phyloP scores from a whole-genome alignment of 2,888 invertebrate genomes.

The Prenolepis imparis region DNA sequence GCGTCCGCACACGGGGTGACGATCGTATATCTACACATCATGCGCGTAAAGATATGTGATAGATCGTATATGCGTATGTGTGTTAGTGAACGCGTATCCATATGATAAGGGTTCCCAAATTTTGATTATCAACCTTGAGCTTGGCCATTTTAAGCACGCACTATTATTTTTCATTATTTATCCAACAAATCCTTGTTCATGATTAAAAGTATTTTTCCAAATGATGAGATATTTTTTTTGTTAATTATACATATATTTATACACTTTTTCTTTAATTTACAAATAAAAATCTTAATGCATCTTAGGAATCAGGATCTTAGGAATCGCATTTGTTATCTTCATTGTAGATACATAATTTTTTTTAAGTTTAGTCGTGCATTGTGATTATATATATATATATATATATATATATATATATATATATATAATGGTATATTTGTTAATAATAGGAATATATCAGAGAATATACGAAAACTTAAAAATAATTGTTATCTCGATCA shows the following conservation, averaged over 20 bases:
- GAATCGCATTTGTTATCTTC: neutral
- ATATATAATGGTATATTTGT: neutral
- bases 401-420: too few relatives aligned
- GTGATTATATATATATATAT: neutral
- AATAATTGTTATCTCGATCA: constrained; percentile 12
- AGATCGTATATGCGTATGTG: constrained; percentile 18
- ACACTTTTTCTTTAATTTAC: neutral
- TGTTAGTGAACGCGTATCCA: constrained; percentile 28
- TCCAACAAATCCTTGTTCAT: neutral
- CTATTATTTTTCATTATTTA: neutral
- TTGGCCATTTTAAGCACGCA: neutral
- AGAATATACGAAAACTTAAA: neutral
- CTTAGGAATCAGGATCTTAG: neutral
- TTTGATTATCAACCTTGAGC: neutral
- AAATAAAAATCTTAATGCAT: neutral
- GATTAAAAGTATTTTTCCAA: neutral
- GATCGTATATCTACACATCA: constrained; percentile 40
- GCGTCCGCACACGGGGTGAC: neutral
- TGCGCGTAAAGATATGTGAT: constrained; percentile 43
- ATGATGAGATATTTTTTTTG: neutral
- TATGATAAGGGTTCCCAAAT: constrained; percentile 51
- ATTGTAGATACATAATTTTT: neutral
- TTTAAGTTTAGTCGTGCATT: neutral
- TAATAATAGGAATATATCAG: neutral
- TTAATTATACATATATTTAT: neutral